Base-by-base conservation (phyloP, 2,113 vertebrate species). In the Bubo bubo region DNA sequence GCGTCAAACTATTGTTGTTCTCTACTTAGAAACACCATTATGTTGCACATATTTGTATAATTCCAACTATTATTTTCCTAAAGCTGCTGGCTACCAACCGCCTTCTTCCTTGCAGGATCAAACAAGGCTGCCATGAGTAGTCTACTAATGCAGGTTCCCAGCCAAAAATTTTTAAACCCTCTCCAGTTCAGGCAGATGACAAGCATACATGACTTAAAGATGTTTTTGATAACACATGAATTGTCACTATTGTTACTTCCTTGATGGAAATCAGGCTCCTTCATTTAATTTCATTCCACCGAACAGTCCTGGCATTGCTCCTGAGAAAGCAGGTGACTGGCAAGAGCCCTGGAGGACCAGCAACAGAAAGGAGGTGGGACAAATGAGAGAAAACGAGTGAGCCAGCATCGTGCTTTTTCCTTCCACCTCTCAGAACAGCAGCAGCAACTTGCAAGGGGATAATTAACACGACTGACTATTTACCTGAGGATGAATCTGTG, bases 401-500 rank as follows among this genome's bases (percentile, higher is more conserved):
- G 21, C 37, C 55, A 79, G 26, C 21, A 74, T 12, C 20, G 11
- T 21, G 47, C 6, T 62, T 96, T 93, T 86, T 86, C 70, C 55
- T 95, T 90, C 62, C 86, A 55, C 74, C 91, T 87, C 95, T 91
- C 77, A 58, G 39, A 89, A 91, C 9, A 68, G 58, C 76, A 75
- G 55, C 68, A 97, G 89, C 84, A 96, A 68, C 43, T 84, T 59
- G 35, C 73, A 92, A 91, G 53, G 45, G 8, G 22, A 70, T 49
- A 92, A 87, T 92, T 81, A 90, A 88, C 85, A 66, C 56, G 90
- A 91, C n/a, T 72, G 63, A 62, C 94, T 86, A 85, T 96, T 98
- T 98, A 99, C 98, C 98, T 99, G 98, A 97, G 98, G 98, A 96
- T 98, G 98, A 95, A 99, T 98, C 97, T 98, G 98, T 91, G 98